These are phyloP conservation scores for Rhyacophila brunnea DNA, from an alignment of 1,140 invertebrate species.

Conservation along the genomic window DNA sequence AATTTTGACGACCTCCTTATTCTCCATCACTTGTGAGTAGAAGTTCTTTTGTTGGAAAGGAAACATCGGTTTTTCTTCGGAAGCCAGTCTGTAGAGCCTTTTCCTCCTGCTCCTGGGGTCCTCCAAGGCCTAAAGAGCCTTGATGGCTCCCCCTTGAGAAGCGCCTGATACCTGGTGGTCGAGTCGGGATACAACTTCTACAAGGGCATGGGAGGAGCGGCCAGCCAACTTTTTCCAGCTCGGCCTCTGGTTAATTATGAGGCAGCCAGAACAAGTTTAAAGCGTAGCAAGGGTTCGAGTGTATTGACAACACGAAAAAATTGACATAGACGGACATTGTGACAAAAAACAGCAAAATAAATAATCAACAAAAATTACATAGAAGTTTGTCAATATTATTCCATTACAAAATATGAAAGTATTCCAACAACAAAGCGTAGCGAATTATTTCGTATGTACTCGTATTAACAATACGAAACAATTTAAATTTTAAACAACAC, in stretches of 20 bases:
- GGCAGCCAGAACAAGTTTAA: conserved; percentile 2
- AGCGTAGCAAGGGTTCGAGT: not conserved
- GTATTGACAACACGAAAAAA: conserved; percentile 37
- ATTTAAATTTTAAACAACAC: no score
- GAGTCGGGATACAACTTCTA: conserved; percentile 61
- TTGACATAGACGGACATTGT: conserved; percentile 43
- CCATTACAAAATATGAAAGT: not conserved
- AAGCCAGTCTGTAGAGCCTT: conserved; percentile 72
- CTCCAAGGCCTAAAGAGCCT: conserved; percentile 43
- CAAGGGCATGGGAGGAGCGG: conserved; percentile 53
- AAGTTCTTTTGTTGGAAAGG: conserved; percentile 83
- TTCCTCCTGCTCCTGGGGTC: conserved; percentile 66
- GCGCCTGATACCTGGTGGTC: conserved; percentile 52
- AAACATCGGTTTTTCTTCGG: conserved; percentile 76
- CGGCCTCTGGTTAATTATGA: conserved; percentile 41
- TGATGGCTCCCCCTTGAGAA: conserved; percentile 39
- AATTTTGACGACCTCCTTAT: conserved; percentile 90
- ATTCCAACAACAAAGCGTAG: no score
- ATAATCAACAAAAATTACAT: conserved; percentile 34
- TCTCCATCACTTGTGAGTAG: conserved; percentile 83
- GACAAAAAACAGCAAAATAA: conserved; percentile 48
- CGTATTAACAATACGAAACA: no score
- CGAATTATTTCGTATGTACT: no score
- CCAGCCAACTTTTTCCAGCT: conserved; percentile 63
- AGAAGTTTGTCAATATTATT: not conserved